A percentile compares a stretch with the other conserved stretches of the same genome.
These are phyloP conservation scores for Triops cancriformis DNA, from an alignment of 1,140 invertebrate species.

Conservation along the genomic window DNA sequence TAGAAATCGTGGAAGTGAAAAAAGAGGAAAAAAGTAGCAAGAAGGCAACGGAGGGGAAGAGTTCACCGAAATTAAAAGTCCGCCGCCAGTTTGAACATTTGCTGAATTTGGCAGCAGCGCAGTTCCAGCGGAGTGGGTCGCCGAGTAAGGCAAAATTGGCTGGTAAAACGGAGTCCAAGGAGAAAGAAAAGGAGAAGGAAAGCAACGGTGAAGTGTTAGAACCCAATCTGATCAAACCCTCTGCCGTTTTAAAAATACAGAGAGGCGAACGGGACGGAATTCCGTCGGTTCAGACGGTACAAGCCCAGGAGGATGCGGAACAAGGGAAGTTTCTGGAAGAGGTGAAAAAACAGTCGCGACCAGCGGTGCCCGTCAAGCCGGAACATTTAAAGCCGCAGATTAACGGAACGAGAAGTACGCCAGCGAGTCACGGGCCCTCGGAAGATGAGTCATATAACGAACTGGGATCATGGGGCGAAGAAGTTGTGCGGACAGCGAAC, in stretches of 20 bases:
- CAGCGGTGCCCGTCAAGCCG: constrained; percentile 23
- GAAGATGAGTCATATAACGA: background rate
- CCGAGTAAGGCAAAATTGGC: constrained; percentile 17
- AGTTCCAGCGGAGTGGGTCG: constrained; percentile 20
- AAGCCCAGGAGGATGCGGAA: background rate
- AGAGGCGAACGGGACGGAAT: background rate
- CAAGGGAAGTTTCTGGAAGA: background rate
- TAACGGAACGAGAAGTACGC: background rate
- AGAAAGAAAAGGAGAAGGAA: background rate
- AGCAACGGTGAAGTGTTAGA: background rate
- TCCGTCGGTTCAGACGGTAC: background rate
- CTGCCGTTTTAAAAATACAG: background rate
- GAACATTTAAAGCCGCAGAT: background rate
- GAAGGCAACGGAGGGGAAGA: constrained; percentile 18
- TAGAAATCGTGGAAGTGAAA: background rate
- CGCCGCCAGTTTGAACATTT: constrained; percentile 27
- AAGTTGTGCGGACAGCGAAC: background rate
- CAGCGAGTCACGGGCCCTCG: background rate
- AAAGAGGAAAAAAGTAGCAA: background rate
- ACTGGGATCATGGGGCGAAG: background rate
- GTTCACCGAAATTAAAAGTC: constrained; percentile 28
- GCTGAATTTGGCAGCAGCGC: constrained; percentile 26
- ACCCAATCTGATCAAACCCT: background rate
- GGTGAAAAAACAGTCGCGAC: constrained; percentile 12
- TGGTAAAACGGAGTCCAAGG: background rate